Percentiles rank a stretch among this genome's conserved stretches.
These are phyloP conservation scores for Leptinotarsa juncta DNA, from an alignment of 2,888 invertebrate genomes.

Conservation along the genomic window DNA sequence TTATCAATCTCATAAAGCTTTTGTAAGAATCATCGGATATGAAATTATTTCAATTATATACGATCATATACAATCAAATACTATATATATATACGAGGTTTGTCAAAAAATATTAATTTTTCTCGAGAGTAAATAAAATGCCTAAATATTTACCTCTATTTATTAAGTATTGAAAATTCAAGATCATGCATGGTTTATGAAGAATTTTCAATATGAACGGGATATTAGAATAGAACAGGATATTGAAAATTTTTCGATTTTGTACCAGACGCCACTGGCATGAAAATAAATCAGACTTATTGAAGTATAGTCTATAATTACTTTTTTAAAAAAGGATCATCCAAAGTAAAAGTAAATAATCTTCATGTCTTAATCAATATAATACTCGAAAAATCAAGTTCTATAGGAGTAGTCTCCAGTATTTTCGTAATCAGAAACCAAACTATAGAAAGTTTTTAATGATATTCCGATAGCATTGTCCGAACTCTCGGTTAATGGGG, in stretches of 20 bases:
- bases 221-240: no score
- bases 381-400: not conserved
- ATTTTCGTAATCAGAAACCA: not conserved
- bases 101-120: no score
- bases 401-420: not conserved
- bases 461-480: conserved; percentile 9
- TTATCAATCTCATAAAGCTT: no score
- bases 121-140: no score
- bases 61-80: no score
- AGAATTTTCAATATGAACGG: no score
- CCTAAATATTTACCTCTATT: no score
- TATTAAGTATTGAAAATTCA: no score
- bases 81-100: no score
- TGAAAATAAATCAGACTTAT: not conserved
- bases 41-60: no score
- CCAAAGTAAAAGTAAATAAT: conserved; percentile 12
- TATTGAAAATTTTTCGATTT: not conserved
- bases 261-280: not conserved
- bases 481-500: not conserved
- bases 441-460: conserved; percentile 34
- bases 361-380: not conserved
- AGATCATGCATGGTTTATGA: no score
- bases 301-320: not conserved
- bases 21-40: no score
- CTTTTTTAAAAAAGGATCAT: not conserved